Evolutionary conservation across 2,797 vertebrate species (phyloP).

Genomic region (Harpagifer antarcticus): DNA sequence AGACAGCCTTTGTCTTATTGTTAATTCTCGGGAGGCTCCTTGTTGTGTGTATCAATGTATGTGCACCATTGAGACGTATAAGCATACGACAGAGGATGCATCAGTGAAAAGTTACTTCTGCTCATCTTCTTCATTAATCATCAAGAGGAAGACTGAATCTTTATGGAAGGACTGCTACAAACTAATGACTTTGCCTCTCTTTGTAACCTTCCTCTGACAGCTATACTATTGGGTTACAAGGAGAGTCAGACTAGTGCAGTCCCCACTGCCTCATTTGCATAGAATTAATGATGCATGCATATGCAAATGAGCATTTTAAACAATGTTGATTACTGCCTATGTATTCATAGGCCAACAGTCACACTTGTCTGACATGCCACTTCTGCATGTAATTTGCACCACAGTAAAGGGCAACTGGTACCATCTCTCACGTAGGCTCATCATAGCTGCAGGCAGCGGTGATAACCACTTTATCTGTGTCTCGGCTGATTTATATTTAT

Average conservation of each 20-base stretch:
- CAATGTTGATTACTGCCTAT: conserved; percentile 86
- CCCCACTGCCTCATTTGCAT: conserved; percentile 82
- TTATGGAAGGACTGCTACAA: conserved; percentile 62
- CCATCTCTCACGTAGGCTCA: conserved; percentile 66
- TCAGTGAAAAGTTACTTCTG: conserved; percentile 58
- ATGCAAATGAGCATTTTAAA: conserved; percentile 88
- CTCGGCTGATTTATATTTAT: conserved; percentile 66
- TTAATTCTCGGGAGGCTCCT: conserved; percentile 38
- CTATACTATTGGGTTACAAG: conserved; percentile 81
- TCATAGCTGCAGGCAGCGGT: conserved; percentile 68
- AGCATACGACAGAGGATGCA: conserved; percentile 32
- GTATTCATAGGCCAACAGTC: conserved; percentile 86
- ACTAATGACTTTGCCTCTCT: conserved; percentile 77
- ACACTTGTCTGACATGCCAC: conserved; percentile 85
- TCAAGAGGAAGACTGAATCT: conserved; percentile 50
- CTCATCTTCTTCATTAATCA: conserved; percentile 70
- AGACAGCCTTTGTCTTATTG: conserved; percentile 37
- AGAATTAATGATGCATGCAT: conserved; percentile 86
- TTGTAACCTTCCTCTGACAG: conserved; percentile 83
- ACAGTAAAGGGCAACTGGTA: conserved; percentile 79
- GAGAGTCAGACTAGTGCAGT: conserved; percentile 75
- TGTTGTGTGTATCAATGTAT: conserved; percentile 38
- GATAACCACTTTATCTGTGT: conserved; percentile 60
- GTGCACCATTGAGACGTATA: conserved; percentile 27
- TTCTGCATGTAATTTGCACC: conserved; percentile 82